These are phyloP conservation scores for Automeris io DNA, from an alignment of 2,888 invertebrate species.

Conservation along the genomic window DNA sequence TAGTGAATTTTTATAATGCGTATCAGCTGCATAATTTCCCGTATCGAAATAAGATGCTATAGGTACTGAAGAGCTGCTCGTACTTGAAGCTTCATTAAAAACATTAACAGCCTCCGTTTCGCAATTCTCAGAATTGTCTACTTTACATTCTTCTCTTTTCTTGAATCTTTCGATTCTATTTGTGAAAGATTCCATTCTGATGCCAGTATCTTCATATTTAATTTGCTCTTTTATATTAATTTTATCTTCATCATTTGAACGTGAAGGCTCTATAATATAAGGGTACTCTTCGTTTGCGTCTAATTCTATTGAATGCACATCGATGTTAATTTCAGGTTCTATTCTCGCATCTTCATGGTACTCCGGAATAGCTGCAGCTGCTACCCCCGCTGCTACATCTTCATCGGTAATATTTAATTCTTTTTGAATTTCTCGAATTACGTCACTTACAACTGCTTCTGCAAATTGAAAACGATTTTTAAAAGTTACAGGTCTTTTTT, in stretches of 20 bases:
- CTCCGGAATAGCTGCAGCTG: slow-evolving; percentile 48
- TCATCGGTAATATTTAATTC: slow-evolving; percentile 46
- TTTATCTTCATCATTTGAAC: slow-evolving; percentile 56
- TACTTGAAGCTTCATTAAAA: slow-evolving; percentile 17
- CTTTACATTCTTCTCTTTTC: slow-evolving; percentile 35
- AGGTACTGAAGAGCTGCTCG: slow-evolving; percentile 37
- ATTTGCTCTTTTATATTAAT: slow-evolving; percentile 38
- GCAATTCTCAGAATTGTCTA: slow-evolving; percentile 16
- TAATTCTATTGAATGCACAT: slow-evolving; percentile 62
- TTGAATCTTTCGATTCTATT: slow-evolving; percentile 59
- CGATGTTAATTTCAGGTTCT: slow-evolving; percentile 52
- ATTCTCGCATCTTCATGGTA: slow-evolving; percentile 52
- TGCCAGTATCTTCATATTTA: slow-evolving; percentile 32
- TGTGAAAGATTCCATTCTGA: slow-evolving; percentile 50
- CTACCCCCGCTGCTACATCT: slow-evolving; percentile 35
- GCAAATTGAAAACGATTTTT: slow-evolving; percentile 41
- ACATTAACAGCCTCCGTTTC: neutral
- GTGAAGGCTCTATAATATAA: slow-evolving; percentile 57
- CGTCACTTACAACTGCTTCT: slow-evolving; percentile 44
- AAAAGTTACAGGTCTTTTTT: slow-evolving; percentile 39
- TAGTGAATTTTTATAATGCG: slow-evolving; percentile 51
- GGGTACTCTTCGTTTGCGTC: slow-evolving; percentile 66
- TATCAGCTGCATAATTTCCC: slow-evolving; percentile 64
- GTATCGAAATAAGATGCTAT: slow-evolving; percentile 69
- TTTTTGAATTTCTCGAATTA: slow-evolving; percentile 56